Evolutionary conservation across 1,140 invertebrate species (phyloP).

Genomic region (Parapsyche elsis): DNA sequence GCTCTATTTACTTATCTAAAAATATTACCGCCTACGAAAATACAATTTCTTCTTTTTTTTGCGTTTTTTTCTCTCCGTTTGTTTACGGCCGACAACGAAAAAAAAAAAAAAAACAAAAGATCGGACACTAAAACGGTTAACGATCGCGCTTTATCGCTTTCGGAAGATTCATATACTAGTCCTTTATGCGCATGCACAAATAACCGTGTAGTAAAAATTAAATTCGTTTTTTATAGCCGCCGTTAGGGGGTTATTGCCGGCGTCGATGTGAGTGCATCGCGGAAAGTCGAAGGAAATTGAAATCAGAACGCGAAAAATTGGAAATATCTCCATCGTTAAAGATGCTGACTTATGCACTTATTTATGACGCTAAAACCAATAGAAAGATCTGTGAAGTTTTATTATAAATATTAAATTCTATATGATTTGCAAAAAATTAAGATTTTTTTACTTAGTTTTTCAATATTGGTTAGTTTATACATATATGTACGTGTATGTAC

Average conservation of each 20-base stretch:
- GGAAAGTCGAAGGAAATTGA: neutral
- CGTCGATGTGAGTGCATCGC: neutral
- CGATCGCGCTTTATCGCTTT: constrained; percentile 12
- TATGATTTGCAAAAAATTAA: too few species aligned
- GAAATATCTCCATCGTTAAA: too few species aligned
- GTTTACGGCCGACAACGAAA: neutral
- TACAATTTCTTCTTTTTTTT: constrained; percentile 3
- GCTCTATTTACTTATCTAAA: constrained; percentile 21
- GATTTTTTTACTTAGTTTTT: too few species aligned
- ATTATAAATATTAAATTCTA: too few species aligned
- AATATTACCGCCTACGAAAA: neutral
- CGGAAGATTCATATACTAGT: constrained; percentile 10
- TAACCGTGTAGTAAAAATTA: neutral
- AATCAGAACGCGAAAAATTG: neutral
- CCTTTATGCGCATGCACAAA: neutral
- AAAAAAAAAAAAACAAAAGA: constrained; percentile 18
- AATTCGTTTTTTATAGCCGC: neutral
- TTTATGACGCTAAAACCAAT: too few species aligned
- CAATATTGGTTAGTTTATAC: too few species aligned
- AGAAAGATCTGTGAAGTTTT: too few species aligned
- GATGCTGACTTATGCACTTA: too few species aligned
- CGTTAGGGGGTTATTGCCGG: neutral
- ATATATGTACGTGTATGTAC: neutral
- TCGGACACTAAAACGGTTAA: constrained; percentile 21
- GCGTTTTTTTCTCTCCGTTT: constrained; percentile 5